A percentile compares a stretch with the other conserved stretches of the same genome.
These are phyloP conservation scores for Callinectes sapidus DNA, from an alignment of 2,888 invertebrate species.

Conservation along the genomic window DNA sequence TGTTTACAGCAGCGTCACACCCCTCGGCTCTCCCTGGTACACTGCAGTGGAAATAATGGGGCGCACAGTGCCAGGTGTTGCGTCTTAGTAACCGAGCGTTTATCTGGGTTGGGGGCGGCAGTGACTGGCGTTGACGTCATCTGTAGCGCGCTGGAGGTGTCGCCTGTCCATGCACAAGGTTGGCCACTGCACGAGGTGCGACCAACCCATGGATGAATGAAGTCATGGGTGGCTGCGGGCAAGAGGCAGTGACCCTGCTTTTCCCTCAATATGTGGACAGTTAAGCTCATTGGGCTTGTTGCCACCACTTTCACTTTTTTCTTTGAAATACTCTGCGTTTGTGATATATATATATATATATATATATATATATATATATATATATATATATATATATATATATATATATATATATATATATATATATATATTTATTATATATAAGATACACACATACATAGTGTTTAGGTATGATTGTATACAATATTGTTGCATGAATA, in stretches of 20 bases:
- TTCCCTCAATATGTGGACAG: neutral
- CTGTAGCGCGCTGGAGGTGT: neutral
- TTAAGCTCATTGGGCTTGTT: neutral
- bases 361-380: slow-evolving; percentile 46
- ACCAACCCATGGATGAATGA: neutral
- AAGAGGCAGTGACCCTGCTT: neutral
- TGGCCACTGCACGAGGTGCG: neutral
- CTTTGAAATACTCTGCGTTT: neutral
- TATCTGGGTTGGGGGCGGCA: no score
- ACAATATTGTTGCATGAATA: neutral
- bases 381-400: slow-evolving; percentile 48
- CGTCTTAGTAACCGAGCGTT: neutral
- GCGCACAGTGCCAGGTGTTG: neutral
- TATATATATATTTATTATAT: slow-evolving; percentile 40
- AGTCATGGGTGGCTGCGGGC: neutral
- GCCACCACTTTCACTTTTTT: neutral
- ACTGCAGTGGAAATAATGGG: neutral
- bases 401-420: slow-evolving; percentile 45
- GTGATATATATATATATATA: neutral
- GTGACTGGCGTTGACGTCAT: neutral
- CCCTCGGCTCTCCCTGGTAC: neutral
- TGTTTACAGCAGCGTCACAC: neutral
- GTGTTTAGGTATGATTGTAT: no score
- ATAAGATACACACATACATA: no score
- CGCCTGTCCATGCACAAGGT: neutral